Percentiles rank a stretch among this genome's conserved stretches.
Evolutionary conservation across 2,888 invertebrate species (phyloP).

Genomic region (Melitaea athalia): DNA sequence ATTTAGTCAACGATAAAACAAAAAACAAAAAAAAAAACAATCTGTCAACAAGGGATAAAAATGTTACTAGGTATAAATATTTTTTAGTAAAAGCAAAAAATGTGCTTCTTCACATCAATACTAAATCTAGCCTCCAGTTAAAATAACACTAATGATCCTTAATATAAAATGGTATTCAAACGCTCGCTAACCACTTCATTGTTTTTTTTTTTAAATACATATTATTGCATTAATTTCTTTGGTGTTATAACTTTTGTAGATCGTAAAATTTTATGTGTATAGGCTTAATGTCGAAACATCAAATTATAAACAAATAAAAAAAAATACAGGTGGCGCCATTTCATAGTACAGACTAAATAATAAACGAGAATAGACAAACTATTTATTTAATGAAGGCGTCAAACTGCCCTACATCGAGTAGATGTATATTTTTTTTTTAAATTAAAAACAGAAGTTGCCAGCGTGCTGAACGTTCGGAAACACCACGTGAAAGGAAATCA

Average conservation of each 20-base stretch:
- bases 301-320: too few relatives aligned
- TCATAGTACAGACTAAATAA: conserved; percentile 3
- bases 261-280: conserved; percentile 1
- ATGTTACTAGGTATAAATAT: conserved; percentile 1
- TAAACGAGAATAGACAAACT: not conserved
- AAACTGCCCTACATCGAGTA: conserved; percentile 2
- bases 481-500: conserved; percentile 57
- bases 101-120: conserved; percentile 29
- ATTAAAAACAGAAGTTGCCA: conserved; percentile 14
- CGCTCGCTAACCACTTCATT: conserved; percentile 40
- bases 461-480: conserved; percentile 52
- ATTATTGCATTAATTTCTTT: conserved; percentile 2
- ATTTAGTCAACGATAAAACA: conserved; percentile 2
- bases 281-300: not conserved
- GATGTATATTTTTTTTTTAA: not conserved
- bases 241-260: conserved; percentile 1
- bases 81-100: conserved; percentile 21
- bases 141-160: conserved; percentile 66
- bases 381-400: not conserved
- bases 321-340: not conserved
- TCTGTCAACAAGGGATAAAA: conserved; percentile 10
- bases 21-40: conserved; percentile 1
- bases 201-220: conserved; percentile 4
- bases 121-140: conserved; percentile 63
- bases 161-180: conserved; percentile 68